phyloP scores from a whole-genome alignment of 2,113 vertebrate species.

The Sapajus apella region DNA sequence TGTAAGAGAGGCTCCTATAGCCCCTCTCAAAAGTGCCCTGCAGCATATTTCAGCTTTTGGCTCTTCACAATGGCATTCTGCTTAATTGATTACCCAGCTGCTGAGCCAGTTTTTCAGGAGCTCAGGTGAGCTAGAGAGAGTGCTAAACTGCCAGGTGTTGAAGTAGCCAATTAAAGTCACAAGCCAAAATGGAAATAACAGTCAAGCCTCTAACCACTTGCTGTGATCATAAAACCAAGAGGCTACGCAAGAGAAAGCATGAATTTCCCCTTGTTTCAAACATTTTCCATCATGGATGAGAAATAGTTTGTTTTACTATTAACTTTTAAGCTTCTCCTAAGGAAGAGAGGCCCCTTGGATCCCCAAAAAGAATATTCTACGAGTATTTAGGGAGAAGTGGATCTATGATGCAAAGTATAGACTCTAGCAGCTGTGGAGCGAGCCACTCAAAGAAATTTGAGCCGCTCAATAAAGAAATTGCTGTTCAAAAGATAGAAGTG shows the following conservation, averaged over 20 bases:
- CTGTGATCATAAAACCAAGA: background rate
- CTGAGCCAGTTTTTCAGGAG: background rate
- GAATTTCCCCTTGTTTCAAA: background rate
- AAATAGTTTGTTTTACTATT: background rate
- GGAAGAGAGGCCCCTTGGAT: background rate
- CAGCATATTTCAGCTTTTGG: background rate
- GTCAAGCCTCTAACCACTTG: background rate
- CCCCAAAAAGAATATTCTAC: background rate
- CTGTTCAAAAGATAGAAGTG: background rate
- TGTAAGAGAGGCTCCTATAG: background rate
- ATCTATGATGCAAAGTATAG: background rate
- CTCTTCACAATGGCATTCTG: background rate
- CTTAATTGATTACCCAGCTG: background rate
- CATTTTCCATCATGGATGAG: background rate
- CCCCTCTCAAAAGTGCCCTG: background rate
- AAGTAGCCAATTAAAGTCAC: background rate
- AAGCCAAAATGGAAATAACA: background rate
- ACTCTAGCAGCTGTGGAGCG: background rate
- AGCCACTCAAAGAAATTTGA: background rate
- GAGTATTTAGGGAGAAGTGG: background rate
- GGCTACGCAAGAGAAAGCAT: background rate
- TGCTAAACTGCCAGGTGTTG: background rate
- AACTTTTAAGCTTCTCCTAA: background rate
- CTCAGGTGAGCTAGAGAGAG: background rate
- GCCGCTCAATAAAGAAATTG: background rate